Conservation (phyloP, 2,888 invertebrate species). For the Drosophila infuscata region DNA sequence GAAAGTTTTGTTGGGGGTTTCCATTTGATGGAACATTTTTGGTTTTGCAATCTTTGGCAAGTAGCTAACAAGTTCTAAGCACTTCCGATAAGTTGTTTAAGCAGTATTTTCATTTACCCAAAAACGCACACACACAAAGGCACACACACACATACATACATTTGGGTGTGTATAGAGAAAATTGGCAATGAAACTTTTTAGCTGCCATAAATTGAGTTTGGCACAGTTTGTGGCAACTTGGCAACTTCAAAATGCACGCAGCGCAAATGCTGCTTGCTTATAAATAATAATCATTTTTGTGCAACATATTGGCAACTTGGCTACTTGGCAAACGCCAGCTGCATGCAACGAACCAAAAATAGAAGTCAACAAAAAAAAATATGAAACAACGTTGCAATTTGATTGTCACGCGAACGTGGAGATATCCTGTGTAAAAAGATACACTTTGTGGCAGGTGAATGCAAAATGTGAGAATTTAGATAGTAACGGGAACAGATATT, state of each 20-base stretch:
- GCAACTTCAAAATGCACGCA: constrained; percentile 32
- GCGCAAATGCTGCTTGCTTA: constrained; percentile 40
- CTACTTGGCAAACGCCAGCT: constrained; percentile 45
- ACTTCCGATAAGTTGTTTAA: constrained; percentile 62
- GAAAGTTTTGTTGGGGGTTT: constrained; percentile 11
- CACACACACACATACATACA: not conserved
- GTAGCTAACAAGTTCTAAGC: constrained; percentile 65
- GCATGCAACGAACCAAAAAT: constrained; percentile 51
- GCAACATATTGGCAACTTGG: constrained; percentile 74
- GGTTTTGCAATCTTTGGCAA: constrained; percentile 45
- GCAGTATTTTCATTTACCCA: constrained; percentile 20
- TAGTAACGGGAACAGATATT: not conserved
- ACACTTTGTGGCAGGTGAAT: not conserved
- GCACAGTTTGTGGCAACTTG: constrained; percentile 65
- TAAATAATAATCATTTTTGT: constrained; percentile 73
- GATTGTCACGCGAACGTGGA: not conserved
- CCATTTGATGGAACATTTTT: constrained; percentile 27
- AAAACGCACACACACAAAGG: not conserved
- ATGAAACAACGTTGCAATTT: not conserved
- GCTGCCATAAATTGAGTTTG: constrained; percentile 73
- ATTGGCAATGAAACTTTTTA: constrained; percentile 77
- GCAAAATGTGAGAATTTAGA: not conserved
- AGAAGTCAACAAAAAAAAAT: constrained; percentile 10
- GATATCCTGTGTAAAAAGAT: not conserved
- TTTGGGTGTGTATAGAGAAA: constrained; percentile 20